Evolutionary conservation across 2,888 invertebrate genomes (phyloP).

Genomic region (Merodon equestris): DNA sequence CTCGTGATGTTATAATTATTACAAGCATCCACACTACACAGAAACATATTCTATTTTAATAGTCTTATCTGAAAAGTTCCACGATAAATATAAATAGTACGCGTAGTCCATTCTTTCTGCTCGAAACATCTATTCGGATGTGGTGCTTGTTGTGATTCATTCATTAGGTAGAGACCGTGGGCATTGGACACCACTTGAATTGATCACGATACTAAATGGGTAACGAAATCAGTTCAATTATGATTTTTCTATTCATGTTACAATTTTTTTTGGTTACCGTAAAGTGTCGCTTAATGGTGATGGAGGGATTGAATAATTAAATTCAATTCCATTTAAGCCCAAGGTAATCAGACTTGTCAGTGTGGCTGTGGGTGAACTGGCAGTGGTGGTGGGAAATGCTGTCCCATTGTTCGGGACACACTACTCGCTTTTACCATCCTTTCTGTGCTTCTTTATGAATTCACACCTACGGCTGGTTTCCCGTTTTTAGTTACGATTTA

Average conservation of each 20-base stretch:
- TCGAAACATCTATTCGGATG: no score
- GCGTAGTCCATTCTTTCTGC: no score
- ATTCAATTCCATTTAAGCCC: constrained; percentile 21
- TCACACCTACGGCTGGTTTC: no score
- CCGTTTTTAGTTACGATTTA: no score
- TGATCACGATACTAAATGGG: background rate
- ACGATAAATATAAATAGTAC: no score
- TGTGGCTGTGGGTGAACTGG: background rate
- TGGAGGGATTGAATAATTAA: constrained; percentile 15
- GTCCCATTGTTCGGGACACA: background rate
- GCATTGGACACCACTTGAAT: no score
- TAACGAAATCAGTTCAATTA: constrained; percentile 2
- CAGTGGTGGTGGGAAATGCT: no score
- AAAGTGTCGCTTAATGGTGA: constrained; percentile 12
- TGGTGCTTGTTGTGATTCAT: constrained; percentile 16
- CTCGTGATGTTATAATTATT: constrained; percentile 18
- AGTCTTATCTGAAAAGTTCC: no score
- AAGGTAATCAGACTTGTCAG: background rate
- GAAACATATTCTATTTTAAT: no score
- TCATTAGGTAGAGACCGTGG: background rate
- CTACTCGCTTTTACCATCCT: no score
- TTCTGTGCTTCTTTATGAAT: background rate
- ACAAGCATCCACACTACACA: no score
- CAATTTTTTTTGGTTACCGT: background rate
- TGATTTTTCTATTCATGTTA: constrained; percentile 3